phyloP scores from a whole-genome alignment of 2,888 invertebrate species.

The Leptinotarsa haldemani region DNA sequence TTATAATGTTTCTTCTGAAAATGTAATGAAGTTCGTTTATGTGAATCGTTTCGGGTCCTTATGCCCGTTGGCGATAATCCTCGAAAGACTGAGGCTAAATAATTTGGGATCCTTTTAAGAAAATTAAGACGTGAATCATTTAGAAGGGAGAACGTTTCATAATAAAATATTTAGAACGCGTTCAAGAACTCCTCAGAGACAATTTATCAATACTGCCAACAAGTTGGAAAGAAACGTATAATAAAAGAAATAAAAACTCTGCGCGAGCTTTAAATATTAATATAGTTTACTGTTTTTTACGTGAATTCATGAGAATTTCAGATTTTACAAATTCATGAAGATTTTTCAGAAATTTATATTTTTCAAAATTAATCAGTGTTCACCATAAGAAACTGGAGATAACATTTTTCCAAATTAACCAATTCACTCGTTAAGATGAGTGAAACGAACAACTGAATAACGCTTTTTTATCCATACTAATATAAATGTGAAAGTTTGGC shows the following conservation, averaged over 20 bases:
- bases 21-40: conserved; percentile 6
- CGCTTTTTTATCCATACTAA: no score
- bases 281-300: conserved; percentile 20
- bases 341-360: not conserved
- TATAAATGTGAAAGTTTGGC: no score
- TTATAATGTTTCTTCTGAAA: not conserved
- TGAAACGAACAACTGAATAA: no score
- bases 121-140: conserved; percentile 51
- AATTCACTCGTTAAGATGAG: no score
- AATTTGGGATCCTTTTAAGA: conserved; percentile 42
- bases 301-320: not conserved
- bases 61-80: conserved; percentile 10
- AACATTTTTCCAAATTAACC: no score
- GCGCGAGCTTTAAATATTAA: conserved; percentile 29
- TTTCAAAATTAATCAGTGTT: no score
- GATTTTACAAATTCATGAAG: not conserved
- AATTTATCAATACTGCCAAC: conserved; percentile 48
- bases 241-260: conserved; percentile 35
- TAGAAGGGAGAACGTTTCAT: conserved; percentile 35
- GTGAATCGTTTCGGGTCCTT: conserved; percentile 4
- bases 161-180: conserved; percentile 45
- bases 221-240: conserved; percentile 41
- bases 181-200: conserved; percentile 42
- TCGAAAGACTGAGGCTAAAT: conserved; percentile 26
- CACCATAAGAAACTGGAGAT: no score